Evolutionary conservation across 2,888 invertebrate species (phyloP), one percentile per base, ranked within the genome.

Genomic region (Tryphoninae sp.): DNA sequence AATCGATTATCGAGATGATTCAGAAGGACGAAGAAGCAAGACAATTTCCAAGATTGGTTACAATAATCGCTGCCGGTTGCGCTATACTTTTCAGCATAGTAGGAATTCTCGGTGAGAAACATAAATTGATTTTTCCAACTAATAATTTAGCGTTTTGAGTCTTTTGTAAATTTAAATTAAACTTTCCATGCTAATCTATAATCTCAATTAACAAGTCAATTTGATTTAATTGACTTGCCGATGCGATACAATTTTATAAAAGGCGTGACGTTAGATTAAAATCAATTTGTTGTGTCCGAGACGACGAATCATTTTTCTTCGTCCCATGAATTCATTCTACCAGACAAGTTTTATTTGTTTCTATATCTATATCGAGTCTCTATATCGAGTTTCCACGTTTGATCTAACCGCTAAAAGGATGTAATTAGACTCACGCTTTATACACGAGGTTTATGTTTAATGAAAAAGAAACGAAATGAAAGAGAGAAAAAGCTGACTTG

Each of bases 21-120:
- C 75, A 73, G 42, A 71, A 79, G 64, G 78, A 40, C 67, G 75
- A 19, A 65, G 79, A 79, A 40, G 85, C 73, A 68, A 62, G 83
- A 76, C 85, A 87, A n/a, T 97, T 96, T 90, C 96, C 97, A 22
- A 93, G 95, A 85, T 94, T 94, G 84, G 95, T 96, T 64, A 96
- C 97, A 45, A 93, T 96, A 86, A 93, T 96, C 88, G 97, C 97
- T 19, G 96, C 96, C 40, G 93, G 94, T 77, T 96, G 96, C 91
- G 97, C 97, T 51, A 95, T 96, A 87, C 90, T 96, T 75, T 97
- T 97, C 92, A 95, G 96, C 89, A 92, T 96, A 76, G 93, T 97
- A 61, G 97, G 97, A 81, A 94, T 97, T 81, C 92, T 96, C 80
- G 97, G 97, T 97, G 87, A 84, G 84, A 79, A 62, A 77, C 55